Conservation (phyloP, 2,113 vertebrate species). For the Marcusenius ussheri region DNA sequence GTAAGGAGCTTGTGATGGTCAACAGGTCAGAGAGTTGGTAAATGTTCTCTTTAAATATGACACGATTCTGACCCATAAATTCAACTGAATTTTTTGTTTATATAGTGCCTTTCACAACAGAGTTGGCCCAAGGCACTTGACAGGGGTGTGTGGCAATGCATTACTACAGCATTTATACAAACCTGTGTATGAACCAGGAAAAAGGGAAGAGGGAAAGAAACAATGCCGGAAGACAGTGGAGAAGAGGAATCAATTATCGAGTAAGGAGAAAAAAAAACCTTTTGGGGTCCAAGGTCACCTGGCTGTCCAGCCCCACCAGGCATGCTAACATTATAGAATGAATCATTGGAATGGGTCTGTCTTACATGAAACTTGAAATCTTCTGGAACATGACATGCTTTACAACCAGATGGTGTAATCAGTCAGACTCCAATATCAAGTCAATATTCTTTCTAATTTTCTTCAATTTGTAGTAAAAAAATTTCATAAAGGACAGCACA, state of each 20-base stretch:
- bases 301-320: background rate
- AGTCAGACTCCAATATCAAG: background rate
- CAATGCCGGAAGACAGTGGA: background rate
- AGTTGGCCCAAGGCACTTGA: background rate
- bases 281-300: background rate
- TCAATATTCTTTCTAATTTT: background rate
- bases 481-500: background rate
- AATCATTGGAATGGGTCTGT: background rate
- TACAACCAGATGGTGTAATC: background rate
- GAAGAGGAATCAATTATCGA: background rate
- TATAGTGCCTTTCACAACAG: background rate
- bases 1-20: background rate
- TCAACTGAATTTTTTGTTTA: background rate
- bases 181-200: background rate
- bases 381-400: background rate
- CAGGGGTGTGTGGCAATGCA: background rate
- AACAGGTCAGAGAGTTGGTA: background rate
- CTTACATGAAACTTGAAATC: background rate
- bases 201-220: background rate
- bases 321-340: background rate
- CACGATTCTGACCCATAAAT: background rate
- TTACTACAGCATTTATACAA: background rate
- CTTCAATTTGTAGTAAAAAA: background rate
- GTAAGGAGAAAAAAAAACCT: background rate
- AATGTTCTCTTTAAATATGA: background rate